Conservation (phyloP, 2,888 invertebrate genomes). For the Anorthoa munda region DNA sequence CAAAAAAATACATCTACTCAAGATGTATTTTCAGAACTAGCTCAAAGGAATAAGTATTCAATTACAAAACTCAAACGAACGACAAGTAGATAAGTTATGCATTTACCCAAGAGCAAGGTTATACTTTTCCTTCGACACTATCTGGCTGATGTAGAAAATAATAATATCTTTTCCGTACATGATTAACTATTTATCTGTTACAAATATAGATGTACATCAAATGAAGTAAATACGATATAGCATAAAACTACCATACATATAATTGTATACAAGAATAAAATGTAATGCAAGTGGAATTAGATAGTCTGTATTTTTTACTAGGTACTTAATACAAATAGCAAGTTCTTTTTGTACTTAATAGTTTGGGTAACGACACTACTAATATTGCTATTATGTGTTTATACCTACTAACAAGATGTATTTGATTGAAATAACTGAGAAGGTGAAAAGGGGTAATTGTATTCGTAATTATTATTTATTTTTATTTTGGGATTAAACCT, state of each 20-base stretch:
- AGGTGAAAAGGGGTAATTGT: not conserved
- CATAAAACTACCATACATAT: slow-evolving; percentile 47
- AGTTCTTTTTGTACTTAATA: slow-evolving; percentile 73
- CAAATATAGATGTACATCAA: slow-evolving; percentile 31
- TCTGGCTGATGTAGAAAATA: slow-evolving; percentile 35
- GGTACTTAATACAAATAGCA: slow-evolving; percentile 62
- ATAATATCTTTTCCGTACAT: slow-evolving; percentile 58
- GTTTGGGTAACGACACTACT: slow-evolving; percentile 56
- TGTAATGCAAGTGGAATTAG: slow-evolving; percentile 62
- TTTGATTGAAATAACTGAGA: not conserved
- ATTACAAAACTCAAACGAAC: not conserved
- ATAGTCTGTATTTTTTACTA: slow-evolving; percentile 52
- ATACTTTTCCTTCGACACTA: slow-evolving; percentile 3
- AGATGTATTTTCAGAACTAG: not conserved
- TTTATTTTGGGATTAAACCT: no score
- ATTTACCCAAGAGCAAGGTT: slow-evolving; percentile 4
- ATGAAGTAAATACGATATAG: slow-evolving; percentile 37
- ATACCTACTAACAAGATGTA: slow-evolving; percentile 19
- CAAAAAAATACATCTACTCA: not conserved
- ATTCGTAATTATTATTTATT: not conserved
- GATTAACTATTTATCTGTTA: slow-evolving; percentile 18
- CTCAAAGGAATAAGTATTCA: not conserved
- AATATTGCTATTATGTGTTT: slow-evolving; percentile 36
- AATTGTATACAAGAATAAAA: slow-evolving; percentile 59
- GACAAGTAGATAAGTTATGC: not conserved